Evolutionary conservation across 2,888 invertebrate species (phyloP).

Genomic region (Pharmacophagus antenor): DNA sequence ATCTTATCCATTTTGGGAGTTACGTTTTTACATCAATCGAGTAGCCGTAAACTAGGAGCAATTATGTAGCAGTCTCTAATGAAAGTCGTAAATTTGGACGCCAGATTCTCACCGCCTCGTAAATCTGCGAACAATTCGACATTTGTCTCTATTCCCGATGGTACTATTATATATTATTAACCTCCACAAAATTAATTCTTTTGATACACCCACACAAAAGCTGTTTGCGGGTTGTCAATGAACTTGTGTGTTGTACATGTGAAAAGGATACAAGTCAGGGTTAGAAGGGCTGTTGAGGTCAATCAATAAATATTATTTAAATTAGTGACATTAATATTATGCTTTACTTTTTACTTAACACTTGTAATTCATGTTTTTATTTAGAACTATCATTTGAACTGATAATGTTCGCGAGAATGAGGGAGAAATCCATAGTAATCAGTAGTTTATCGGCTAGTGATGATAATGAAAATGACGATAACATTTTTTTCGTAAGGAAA

Average conservation of each 20-base stretch:
- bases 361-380: too few species aligned
- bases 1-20: not conserved
- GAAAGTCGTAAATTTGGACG: conserved; percentile 76
- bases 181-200: conserved; percentile 45
- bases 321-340: too few species aligned
- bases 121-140: conserved; percentile 74
- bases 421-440: too few species aligned
- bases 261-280: too few species aligned
- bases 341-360: too few species aligned
- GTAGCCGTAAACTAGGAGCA: conserved; percentile 19
- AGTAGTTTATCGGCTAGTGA: too few species aligned
- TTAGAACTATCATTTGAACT: too few species aligned
- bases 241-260: not conserved
- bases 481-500: not conserved
- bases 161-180: conserved; percentile 51
- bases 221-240: conserved; percentile 9
- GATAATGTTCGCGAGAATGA: too few species aligned
- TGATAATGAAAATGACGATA: too few species aligned
- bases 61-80: conserved; percentile 50
- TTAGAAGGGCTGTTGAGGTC: too few species aligned
- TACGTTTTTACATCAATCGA: conserved; percentile 11
- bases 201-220: conserved; percentile 24
- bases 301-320: too few species aligned
- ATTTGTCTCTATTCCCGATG: conserved; percentile 72
- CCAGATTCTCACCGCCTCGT: conserved; percentile 72